Conservation (phyloP, 2,797 vertebrate species). For the Leptoclinus maculatus region DNA sequence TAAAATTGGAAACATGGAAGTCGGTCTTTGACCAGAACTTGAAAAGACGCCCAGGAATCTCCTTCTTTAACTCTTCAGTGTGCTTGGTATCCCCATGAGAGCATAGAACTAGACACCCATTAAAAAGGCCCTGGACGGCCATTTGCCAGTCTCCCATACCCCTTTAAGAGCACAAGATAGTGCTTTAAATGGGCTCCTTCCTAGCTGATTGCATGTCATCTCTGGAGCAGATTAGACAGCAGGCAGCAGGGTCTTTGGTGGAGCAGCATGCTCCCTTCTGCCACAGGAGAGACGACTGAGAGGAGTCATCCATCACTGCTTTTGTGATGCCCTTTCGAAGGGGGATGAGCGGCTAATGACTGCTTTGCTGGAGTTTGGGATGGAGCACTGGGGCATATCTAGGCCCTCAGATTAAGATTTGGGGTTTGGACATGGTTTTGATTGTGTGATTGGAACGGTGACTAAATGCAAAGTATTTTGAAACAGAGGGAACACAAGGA, state of each 20-base stretch:
- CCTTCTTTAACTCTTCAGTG: constrained; percentile 31
- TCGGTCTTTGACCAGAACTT: constrained; percentile 60
- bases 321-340: constrained; percentile 60
- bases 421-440: constrained; percentile 12
- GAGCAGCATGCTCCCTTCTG: constrained; percentile 62
- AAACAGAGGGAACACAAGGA: background rate
- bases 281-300: constrained; percentile 72
- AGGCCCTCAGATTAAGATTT: constrained; percentile 34
- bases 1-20: constrained; percentile 69
- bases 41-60: constrained; percentile 62
- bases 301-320: constrained; percentile 79
- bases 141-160: constrained; percentile 62
- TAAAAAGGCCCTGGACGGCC: constrained; percentile 68
- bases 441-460: constrained; percentile 14
- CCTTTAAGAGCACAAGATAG: constrained; percentile 60
- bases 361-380: constrained; percentile 53
- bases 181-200: constrained; percentile 69
- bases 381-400: constrained; percentile 35
- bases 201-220: constrained; percentile 71
- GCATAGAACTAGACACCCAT: constrained; percentile 62
- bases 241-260: constrained; percentile 60
- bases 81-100: constrained; percentile 49
- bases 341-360: constrained; percentile 69
- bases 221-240: constrained; percentile 71
- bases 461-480: constrained; percentile 19